Evolutionary conservation across 2,797 vertebrate genomes (phyloP).

Genomic region (Macrochelys suwanniensis): DNA sequence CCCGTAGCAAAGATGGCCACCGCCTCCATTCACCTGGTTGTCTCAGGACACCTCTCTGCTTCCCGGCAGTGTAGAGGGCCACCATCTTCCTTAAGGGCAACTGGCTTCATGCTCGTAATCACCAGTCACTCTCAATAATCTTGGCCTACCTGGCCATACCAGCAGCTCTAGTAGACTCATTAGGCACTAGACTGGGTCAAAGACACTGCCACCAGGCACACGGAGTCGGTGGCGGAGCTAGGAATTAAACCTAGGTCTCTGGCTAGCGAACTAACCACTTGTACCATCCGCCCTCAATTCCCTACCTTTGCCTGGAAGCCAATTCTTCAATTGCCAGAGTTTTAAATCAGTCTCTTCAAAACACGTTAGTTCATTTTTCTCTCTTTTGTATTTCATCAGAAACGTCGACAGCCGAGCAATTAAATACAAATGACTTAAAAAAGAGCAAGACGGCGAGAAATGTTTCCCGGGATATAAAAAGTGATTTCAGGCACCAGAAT

Average conservation of each 20-base stretch:
- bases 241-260: neutral
- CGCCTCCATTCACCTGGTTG: neutral
- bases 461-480: constrained; percentile 39
- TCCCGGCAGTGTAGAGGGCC: neutral
- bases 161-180: neutral
- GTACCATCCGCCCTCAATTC: neutral
- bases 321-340: neutral
- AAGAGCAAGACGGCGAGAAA: constrained; percentile 8
- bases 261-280: neutral
- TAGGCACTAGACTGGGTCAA: constrained; percentile 4
- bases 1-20: too few species aligned
- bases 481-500: constrained; percentile 42
- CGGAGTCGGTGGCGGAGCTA: neutral
- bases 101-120: neutral
- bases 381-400: constrained; percentile 30
- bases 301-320: neutral
- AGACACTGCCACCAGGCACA: neutral
- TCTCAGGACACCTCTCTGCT: neutral
- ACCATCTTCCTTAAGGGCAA: neutral
- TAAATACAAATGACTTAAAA: constrained; percentile 26
- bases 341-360: neutral
- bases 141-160: neutral
- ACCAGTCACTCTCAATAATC: neutral
- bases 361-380: neutral
- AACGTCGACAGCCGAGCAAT: neutral